phyloP scores from a whole-genome alignment of 2,113 vertebrate species.

The Carassius auratus region DNA sequence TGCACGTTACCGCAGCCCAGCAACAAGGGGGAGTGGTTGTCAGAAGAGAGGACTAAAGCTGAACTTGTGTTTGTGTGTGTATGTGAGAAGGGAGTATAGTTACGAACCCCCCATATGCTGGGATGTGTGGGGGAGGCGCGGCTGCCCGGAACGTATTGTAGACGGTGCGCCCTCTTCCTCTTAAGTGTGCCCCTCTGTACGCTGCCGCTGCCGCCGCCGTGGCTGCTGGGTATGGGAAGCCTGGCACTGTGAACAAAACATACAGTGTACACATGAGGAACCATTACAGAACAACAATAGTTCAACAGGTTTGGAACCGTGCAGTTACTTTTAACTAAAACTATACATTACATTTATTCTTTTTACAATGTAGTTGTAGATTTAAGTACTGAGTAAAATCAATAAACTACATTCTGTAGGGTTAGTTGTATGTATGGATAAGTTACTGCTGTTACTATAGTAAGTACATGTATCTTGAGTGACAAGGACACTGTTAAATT shows the following conservation, averaged over 20 bases:
- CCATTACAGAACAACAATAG: neutral
- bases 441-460: too few species aligned
- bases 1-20: slow-evolving; percentile 63
- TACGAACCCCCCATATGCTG: slow-evolving; percentile 93
- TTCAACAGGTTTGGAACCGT: neutral
- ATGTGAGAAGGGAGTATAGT: slow-evolving; percentile 7
- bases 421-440: too few species aligned
- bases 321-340: neutral
- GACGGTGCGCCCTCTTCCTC: slow-evolving; percentile 91
- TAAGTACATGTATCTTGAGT: too few species aligned
- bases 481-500: too few species aligned
- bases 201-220: slow-evolving; percentile 86
- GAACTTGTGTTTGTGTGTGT: neutral
- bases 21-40: neutral
- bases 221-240: slow-evolving; percentile 92
- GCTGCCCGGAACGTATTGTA: slow-evolving; percentile 95
- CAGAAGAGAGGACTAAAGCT: slow-evolving; percentile 3
- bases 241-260: slow-evolving; percentile 80
- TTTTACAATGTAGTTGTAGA: too few species aligned
- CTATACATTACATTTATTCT: too few species aligned
- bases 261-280: neutral
- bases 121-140: slow-evolving; percentile 90
- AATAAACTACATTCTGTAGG: too few species aligned
- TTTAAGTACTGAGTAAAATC: too few species aligned
- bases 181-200: slow-evolving; percentile 91